Evolutionary conservation across 2,113 vertebrate genomes (phyloP).

Genomic region (Myrmophylax atrothorax): DNA sequence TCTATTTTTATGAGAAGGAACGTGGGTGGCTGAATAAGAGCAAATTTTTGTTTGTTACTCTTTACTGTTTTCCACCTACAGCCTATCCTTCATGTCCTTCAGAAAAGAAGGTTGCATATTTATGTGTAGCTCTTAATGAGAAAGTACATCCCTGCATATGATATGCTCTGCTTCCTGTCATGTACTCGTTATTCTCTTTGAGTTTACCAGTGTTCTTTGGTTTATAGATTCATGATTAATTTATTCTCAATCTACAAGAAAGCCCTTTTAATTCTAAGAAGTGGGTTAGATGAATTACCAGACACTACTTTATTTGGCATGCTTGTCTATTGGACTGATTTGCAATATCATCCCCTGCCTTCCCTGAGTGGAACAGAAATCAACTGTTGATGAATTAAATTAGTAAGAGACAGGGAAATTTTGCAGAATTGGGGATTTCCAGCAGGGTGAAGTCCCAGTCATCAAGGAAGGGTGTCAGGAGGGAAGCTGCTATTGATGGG

Average conservation of each 20-base stretch:
- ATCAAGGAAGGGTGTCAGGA: not conserved
- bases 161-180: constrained; percentile 60
- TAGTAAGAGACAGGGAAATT: not conserved
- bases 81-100: constrained; percentile 2
- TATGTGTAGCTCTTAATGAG: constrained; percentile 58
- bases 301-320: constrained; percentile 28
- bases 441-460: not conserved
- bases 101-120: constrained; percentile 55
- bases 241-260: constrained; percentile 63
- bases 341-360: not conserved
- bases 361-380: not conserved
- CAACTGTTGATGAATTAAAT: not conserved
- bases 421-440: not conserved
- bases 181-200: constrained; percentile 60
- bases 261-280: constrained; percentile 61
- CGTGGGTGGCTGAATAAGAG: not conserved
- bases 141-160: constrained; percentile 61
- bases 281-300: constrained; percentile 50
- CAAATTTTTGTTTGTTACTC: constrained; percentile 31
- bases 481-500: not conserved
- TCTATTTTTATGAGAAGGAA: constrained; percentile 1
- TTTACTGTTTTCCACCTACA: constrained; percentile 37
- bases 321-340: constrained; percentile 25
- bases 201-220: constrained; percentile 51
- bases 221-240: constrained; percentile 68